Evolutionary conservation across 92 coral and sea anemone species (phyloP).

Genomic region (Paramuricea clavata): DNA sequence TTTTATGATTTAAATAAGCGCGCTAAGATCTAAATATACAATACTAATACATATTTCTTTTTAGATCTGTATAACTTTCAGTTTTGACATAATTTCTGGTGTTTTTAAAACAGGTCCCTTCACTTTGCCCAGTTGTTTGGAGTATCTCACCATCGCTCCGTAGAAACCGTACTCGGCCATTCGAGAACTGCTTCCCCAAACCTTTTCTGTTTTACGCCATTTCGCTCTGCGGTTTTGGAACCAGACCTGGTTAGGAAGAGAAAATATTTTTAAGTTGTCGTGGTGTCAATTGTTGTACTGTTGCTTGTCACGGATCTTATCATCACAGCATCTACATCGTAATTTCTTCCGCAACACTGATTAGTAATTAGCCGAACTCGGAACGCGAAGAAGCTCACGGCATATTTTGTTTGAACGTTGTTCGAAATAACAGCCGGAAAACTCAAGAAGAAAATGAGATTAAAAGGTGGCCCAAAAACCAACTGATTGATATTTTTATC

Average conservation of each 20-base stretch:
- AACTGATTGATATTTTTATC: background rate
- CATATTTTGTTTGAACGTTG: background rate
- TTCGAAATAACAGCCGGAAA: constrained; percentile 20
- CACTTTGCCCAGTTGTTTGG: constrained; percentile 51
- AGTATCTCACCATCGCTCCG: constrained; percentile 99
- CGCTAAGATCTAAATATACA: background rate
- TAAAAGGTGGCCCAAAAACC: background rate
- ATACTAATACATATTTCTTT: background rate
- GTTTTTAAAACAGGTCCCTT: constrained; percentile 16
- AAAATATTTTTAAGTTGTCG: background rate
- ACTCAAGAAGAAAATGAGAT: constrained; percentile 1
- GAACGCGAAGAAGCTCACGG: background rate
- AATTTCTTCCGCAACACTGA: background rate
- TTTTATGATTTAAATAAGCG: background rate
- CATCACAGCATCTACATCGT: background rate
- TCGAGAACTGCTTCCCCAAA: constrained; percentile 98
- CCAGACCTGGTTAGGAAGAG: constrained; percentile 79
- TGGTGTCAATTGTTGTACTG: too few relatives aligned
- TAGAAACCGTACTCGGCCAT: constrained; percentile 99
- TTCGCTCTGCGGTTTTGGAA: constrained; percentile 99
- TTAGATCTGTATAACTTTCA: background rate
- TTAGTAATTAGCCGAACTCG: constrained; percentile 9
- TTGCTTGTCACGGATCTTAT: too few relatives aligned
- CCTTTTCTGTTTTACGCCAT: constrained; percentile 98
- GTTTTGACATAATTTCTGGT: background rate